These are phyloP conservation scores for Pherbina coryleti DNA, from an alignment of 2,888 invertebrate species.

Conservation along the genomic window DNA sequence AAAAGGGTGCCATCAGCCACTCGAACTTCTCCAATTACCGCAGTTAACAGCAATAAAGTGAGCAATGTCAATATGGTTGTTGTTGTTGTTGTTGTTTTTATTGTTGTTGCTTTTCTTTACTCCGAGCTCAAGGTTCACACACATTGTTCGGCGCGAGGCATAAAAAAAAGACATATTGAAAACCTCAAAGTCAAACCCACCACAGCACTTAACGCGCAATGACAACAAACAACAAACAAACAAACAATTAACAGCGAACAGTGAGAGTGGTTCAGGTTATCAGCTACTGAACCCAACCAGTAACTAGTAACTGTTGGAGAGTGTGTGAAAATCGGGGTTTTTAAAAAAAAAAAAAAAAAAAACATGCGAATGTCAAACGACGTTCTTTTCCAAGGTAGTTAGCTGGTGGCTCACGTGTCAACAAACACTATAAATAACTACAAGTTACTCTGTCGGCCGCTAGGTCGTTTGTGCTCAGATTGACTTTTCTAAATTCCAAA, in stretches of 20 bases:
- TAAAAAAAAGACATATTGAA: slow-evolving; percentile 17
- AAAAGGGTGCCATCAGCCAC: slow-evolving; percentile 31
- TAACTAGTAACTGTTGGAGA: slow-evolving; percentile 15
- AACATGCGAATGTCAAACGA: background rate
- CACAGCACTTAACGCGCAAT: slow-evolving; percentile 64
- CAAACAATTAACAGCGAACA: slow-evolving; percentile 67
- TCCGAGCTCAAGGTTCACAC: slow-evolving; percentile 57
- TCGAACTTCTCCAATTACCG: slow-evolving; percentile 49
- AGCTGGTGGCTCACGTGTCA: slow-evolving; percentile 55
- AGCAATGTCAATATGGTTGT: slow-evolving; percentile 46
- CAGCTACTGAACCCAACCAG: slow-evolving; percentile 26
- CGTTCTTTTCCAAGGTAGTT: background rate
- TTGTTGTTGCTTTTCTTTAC: slow-evolving; percentile 35
- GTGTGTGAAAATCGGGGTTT: slow-evolving; percentile 38
- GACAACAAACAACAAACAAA: slow-evolving; percentile 69
- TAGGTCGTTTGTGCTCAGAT: slow-evolving; percentile 51
- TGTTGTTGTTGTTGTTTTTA: slow-evolving; percentile 40
- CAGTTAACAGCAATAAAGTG: slow-evolving; percentile 45
- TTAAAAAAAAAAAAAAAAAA: background rate
- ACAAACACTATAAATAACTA: slow-evolving; percentile 59
- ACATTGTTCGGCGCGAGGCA: slow-evolving; percentile 35
- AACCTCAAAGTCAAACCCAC: slow-evolving; percentile 56
- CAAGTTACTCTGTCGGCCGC: slow-evolving; percentile 43
- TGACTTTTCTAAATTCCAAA: slow-evolving; percentile 51
- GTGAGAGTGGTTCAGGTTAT: slow-evolving; percentile 47